Base-by-base conservation (phyloP, 2,797 vertebrate species). In the Girardinus metallicus region DNA sequence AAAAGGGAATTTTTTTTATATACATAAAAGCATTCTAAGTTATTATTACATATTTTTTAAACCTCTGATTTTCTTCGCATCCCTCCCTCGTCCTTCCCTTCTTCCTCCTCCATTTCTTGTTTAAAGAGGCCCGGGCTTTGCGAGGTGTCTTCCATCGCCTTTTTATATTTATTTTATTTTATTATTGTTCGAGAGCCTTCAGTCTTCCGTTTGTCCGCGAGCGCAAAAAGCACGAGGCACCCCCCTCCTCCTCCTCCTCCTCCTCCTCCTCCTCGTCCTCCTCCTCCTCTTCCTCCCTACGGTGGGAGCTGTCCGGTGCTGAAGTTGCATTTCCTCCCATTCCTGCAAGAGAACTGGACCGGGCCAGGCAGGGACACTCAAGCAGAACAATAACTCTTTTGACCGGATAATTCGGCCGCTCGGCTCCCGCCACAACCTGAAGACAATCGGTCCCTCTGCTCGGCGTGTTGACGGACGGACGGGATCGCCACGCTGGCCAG, bases 281-380 rank as follows among this genome's bases (percentile, higher is more conserved):
- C 21, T 26, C 26, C 26, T n/a, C 77, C 51, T 72, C 74, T 36
- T 60, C 34, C 74, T 16, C 77, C 55, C 71, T 80, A 71, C 71
- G 85, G 80, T 86, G 91, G 94, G 95, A 96, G 95, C 96, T 96
- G 92, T 96, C 96, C 96, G 94, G 96, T 96, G 95, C 96, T 96
- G 95, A 96, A 96, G 92, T 96, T 96, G 93, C 93, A 92, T 92
- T 94, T 91, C 93, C 84, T 83, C 34, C 74, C 79, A 76, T 78
- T 66, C 76, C 66, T 83, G 86, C 87, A 60, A 77, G 66, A 57
- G 85, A 88, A 92, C 88, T 79, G 78, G 46, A 80, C 84, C 70
- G 60, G 71, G 70, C 83, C 66, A 49, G 68, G 72, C 75, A 47
- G 79, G 41, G 51, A 77, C 64, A 75, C 80, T 29, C 60, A 41